Evolutionary conservation across 2,113 vertebrate species (phyloP).

Genomic region (Sander vitreus): DNA sequence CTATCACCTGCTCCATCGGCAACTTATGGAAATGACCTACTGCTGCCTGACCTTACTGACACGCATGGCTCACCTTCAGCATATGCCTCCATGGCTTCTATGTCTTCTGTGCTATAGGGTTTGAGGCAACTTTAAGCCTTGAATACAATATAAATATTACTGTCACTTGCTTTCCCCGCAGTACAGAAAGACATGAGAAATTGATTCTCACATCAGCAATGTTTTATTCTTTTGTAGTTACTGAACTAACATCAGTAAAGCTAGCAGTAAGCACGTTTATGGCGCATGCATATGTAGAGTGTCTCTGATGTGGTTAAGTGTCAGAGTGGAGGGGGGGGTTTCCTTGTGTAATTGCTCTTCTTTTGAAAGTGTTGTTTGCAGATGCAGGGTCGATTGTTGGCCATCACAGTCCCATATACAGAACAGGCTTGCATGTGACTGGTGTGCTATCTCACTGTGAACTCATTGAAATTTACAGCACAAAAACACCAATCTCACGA

Average conservation of each 20-base stretch:
- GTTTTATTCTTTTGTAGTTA: conserved; percentile 18
- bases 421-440: conserved; percentile 21
- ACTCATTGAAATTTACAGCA: conserved; percentile 43
- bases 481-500: conserved; percentile 51
- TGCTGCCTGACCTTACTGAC: conserved; percentile 75
- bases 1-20: conserved; percentile 73
- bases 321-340: conserved; percentile 27
- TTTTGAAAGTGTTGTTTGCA: conserved; percentile 21
- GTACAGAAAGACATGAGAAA: background rate
- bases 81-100: conserved; percentile 44
- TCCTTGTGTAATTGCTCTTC: conserved; percentile 25
- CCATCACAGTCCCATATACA: background rate
- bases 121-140: conserved; percentile 1
- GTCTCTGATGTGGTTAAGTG: conserved; percentile 50
- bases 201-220: conserved; percentile 1
- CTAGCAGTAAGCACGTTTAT: background rate
- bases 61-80: conserved; percentile 80
- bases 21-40: conserved; percentile 81
- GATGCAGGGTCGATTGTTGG: background rate
- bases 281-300: background rate
- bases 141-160: background rate
- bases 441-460: conserved; percentile 34
- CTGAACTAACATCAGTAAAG: background rate
- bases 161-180: background rate
- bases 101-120: conserved; percentile 9